Base-by-base conservation (phyloP, 2,888 invertebrate species). In the Amphimallon solstitiale region DNA sequence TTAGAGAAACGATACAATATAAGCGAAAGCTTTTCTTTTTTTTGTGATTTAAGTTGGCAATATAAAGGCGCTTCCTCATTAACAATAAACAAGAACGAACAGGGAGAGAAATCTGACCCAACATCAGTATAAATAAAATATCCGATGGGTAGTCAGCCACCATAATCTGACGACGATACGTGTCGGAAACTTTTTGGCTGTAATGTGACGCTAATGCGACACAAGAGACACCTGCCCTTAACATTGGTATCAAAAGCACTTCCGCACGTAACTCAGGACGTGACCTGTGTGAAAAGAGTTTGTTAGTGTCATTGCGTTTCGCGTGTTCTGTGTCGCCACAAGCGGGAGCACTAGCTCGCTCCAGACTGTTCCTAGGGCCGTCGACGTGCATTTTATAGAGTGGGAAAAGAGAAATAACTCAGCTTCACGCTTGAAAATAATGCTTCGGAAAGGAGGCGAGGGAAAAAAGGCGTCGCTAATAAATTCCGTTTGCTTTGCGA, bases 161-260 rank as follows among this genome's bases (percentile, higher is more conserved):
- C 43, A 65, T 49, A 60, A 51, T 51, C 49, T 65, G 60, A 60
- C 43, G 46, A 48, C 40, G 60, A 66, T 61, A 66, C 63, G 45
- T 68, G 60, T 59, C 60, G 43, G 64, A 59, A 64, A 60, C 35
- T 48, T 63, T 68, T 66, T 62, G 67, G 52, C 66, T 65, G 66
- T 71, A 71, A 71, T 71, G 68, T 66, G 69, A 71, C 68, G 66
- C 66, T 71, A 71, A 71, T 71, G 69, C 66, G 68, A 68, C 69
- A 67, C 63, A 49, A 40, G 66, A 71, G 69, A 63, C 68, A 71
- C 69, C 68, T 69, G 68, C 63, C 60, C 64, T 56, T 59, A 68
- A 70, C 62, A 68, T 68, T 48, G 61, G 61, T 49, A 62, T 48
- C 61, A 29, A 48, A 60, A 49, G 61, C 61, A 62, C 61, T 62